phyloP scores from a whole-genome alignment of 2,113 vertebrate species.

The Colius striatus region DNA sequence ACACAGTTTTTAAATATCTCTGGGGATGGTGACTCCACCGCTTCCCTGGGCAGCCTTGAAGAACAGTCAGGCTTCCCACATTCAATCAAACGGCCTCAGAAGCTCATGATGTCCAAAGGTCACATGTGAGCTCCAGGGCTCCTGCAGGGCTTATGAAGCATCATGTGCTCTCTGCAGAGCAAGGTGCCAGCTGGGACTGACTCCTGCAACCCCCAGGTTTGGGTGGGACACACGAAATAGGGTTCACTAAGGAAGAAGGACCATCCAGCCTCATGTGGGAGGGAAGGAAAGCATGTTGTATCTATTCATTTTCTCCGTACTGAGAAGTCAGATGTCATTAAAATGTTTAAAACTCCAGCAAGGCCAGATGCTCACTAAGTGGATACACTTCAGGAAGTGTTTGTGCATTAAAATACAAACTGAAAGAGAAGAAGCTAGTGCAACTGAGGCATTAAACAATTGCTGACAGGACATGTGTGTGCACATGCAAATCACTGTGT shows the following conservation, averaged over 20 bases:
- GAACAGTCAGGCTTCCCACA: neutral
- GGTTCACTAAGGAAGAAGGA: neutral
- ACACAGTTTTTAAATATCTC: no score
- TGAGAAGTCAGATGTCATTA: constrained; percentile 45
- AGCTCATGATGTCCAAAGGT: neutral
- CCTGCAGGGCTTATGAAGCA: neutral
- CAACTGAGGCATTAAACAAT: constrained; percentile 65
- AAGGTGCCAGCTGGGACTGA: neutral
- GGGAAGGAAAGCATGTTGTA: constrained; percentile 1
- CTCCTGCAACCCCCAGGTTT: neutral
- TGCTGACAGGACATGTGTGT: constrained; percentile 54
- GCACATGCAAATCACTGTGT: constrained; percentile 44
- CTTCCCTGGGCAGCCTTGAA: neutral
- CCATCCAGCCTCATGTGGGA: neutral
- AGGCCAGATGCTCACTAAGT: constrained; percentile 70
- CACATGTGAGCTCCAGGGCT: neutral
- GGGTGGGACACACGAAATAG: neutral
- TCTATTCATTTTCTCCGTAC: neutral
- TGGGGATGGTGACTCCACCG: no score
- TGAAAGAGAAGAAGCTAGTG: constrained; percentile 38
- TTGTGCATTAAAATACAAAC: constrained; percentile 59
- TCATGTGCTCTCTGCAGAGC: neutral
- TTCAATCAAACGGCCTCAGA: neutral
- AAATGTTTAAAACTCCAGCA: constrained; percentile 43
- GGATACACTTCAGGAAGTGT: constrained; percentile 65